These are phyloP conservation scores for human (Homo sapiens) DNA, from an alignment of 2,113 vertebrate genomes.

Conservation along the genomic window DNA sequence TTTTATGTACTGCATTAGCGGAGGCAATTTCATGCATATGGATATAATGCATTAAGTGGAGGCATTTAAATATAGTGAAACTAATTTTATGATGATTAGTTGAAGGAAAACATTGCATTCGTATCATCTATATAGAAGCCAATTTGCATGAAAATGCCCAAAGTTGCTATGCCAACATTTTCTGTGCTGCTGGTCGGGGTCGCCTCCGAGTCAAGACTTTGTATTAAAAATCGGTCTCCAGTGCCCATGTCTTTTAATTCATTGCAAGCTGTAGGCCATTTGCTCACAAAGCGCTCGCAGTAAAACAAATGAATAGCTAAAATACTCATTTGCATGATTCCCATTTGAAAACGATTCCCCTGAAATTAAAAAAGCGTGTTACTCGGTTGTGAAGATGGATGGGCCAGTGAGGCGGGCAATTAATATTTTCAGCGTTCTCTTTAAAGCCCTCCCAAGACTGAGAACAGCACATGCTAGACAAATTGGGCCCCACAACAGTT, in stretches of 20 bases:
- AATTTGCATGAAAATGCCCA: conserved; percentile 92
- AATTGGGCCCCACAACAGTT: conserved; percentile 86
- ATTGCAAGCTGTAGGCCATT: conserved; percentile 92
- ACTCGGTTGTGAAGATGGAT: conserved; percentile 90
- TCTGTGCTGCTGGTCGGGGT: conserved; percentile 89
- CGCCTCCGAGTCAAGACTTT: conserved; percentile 92
- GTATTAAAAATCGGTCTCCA: conserved; percentile 93
- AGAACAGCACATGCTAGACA: conserved; percentile 87
- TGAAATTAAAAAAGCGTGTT: conserved; percentile 89
- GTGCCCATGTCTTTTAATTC: conserved; percentile 92
- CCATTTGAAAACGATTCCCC: conserved; percentile 90
- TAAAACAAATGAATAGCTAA: conserved; percentile 96
- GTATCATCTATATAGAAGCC: conserved; percentile 90
- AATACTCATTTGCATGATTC: conserved; percentile 94
- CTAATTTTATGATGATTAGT: conserved; percentile 99
- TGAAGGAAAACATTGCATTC: conserved; percentile 90
- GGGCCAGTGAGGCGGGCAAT: conserved; percentile 90
- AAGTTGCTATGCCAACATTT: conserved; percentile 93
- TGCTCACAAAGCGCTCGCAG: conserved; percentile 90
- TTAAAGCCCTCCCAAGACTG: conserved; percentile 90
- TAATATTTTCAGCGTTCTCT: conserved; percentile 89
- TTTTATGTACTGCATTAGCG: conserved; percentile 98
- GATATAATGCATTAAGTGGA: conserved; percentile 98
- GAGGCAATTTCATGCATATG: conserved; percentile 99
- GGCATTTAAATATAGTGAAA: conserved; percentile 97